Conservation (phyloP, 2,113 vertebrate genomes). For the Falcunculus frontatus region DNA sequence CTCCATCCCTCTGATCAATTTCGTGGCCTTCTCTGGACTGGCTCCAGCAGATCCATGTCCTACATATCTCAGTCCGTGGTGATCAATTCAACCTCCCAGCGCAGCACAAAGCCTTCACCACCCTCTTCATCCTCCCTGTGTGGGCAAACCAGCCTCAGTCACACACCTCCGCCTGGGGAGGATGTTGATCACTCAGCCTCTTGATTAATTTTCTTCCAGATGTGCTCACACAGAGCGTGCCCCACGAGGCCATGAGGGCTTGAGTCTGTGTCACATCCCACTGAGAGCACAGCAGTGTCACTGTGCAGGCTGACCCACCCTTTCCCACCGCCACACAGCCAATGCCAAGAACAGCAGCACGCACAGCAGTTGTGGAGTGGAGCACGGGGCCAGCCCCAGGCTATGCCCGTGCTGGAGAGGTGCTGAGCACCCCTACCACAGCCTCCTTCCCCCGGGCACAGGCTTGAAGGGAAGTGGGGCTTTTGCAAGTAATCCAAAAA, state of each 20-base stretch:
- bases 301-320: background rate
- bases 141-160: background rate
- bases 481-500: background rate
- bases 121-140: background rate
- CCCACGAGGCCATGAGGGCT: background rate
- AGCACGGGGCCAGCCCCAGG: background rate
- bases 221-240: background rate
- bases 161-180: accelerated
- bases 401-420: background rate
- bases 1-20: background rate
- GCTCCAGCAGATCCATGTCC: background rate
- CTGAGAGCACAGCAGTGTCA: background rate
- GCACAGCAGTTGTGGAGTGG: accelerated
- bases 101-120: background rate
- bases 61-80: background rate
- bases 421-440: background rate
- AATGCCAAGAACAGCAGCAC: background rate
- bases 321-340: accelerated
- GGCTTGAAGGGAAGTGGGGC: background rate
- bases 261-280: accelerated
- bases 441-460: background rate
- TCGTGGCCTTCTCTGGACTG: background rate
- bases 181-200: background rate
- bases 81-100: background rate
- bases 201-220: background rate